Evolutionary conservation across 2,888 invertebrate genomes (phyloP), one percentile per base, ranked within the genome.

Genomic region (Harpalus rubripes): DNA sequence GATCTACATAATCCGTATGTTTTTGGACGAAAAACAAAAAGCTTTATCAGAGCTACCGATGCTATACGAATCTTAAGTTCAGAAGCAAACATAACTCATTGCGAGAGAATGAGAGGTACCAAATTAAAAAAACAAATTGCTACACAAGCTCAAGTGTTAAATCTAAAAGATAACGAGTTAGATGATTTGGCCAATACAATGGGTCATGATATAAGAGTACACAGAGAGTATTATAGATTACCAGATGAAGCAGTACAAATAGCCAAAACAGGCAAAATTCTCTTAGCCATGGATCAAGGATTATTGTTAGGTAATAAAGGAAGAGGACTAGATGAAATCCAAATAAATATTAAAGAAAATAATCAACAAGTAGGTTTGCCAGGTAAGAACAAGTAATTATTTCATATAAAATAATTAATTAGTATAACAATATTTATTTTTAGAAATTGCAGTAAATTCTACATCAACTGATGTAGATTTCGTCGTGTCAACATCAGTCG

Each of bases 11-110:
- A 16, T 65, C 22, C 65, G 7, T 65, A 65, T 65, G 22, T 63
- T 18, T 65, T 65, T 65, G 65, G 65, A 65, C 15, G 65, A 12
- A 16, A 16, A 32, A 65, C 4, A 6, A 65, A 65, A 1, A 65
- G 65, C 16, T 65, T 65, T 8, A 15, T 65, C n/a, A 15, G 22
- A 16, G 65, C 65, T 18, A 65, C 65, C 6, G 65, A 65, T n/a
- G 65, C 22, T 16, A 65, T 65, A 12, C 1, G 44, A 52, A 52
- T 52, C 1, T 52, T 52, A 12, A 52, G 10, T 12, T 1, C 8
- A 52, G 44, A 52, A 10, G 8, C 44, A 12, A 1, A 4, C 8
- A 12, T 52, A 12, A 52, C 8, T 12, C 8, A 52, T 4, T 12
- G 10, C 12, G 44, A 52, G 1, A 52, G 12, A 52, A 52, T 59